Conservation (phyloP, 2,888 invertebrate genomes). For the Ernsta delagoae region DNA sequence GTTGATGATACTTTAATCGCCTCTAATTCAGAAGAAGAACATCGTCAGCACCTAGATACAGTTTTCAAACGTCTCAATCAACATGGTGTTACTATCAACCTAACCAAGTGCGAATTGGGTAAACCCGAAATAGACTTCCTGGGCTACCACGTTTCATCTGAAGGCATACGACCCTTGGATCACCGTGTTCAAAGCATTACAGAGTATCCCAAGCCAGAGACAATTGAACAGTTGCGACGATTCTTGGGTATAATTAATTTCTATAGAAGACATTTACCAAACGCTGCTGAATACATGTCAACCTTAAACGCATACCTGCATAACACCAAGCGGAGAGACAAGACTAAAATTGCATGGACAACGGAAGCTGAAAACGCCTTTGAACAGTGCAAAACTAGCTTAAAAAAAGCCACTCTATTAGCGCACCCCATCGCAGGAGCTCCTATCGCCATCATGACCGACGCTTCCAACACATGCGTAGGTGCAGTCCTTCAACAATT, state of each 20-base stretch:
- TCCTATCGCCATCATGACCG: constrained; percentile 42
- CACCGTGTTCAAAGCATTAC: constrained; percentile 37
- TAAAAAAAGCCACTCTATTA: constrained; percentile 35
- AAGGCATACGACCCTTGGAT: constrained; percentile 43
- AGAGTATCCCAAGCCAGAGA: constrained; percentile 22
- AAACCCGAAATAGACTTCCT: constrained; percentile 38
- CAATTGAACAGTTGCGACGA: background rate
- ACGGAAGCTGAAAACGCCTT: constrained; percentile 37
- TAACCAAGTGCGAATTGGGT: constrained; percentile 38
- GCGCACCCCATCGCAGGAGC: constrained; percentile 24
- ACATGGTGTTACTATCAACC: constrained; percentile 40
- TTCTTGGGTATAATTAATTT: too few species aligned
- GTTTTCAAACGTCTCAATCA: constrained; percentile 40
- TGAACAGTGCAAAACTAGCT: constrained; percentile 38
- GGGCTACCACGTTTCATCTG: constrained; percentile 36
- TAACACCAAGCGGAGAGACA: constrained; percentile 39
- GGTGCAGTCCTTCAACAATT: constrained; percentile 55
- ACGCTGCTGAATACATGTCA: too few species aligned
- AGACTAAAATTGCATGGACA: constrained; percentile 41
- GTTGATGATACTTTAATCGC: constrained; percentile 24
- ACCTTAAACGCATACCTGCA: constrained; percentile 9
- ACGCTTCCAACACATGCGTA: constrained; percentile 52
- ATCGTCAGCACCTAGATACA: constrained; percentile 37
- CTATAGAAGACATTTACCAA: too few species aligned
- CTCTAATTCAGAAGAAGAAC: constrained; percentile 33